Evolutionary conservation across 1,140 invertebrate genomes (phyloP), one percentile per base, ranked within the genome.

Genomic region (Eriosoma lanigerum): DNA sequence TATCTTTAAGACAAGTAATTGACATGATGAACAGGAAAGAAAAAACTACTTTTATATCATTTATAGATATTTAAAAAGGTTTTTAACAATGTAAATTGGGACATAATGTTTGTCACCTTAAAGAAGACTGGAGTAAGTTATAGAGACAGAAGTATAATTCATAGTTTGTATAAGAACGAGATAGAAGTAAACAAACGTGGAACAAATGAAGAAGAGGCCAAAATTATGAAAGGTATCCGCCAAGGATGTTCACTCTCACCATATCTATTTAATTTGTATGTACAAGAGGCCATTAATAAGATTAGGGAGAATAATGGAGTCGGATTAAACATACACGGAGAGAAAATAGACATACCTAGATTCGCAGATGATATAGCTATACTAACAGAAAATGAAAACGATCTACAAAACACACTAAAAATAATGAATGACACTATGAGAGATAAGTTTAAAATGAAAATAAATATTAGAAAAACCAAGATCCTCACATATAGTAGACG

Each of bases 1-100:
- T 84, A 54, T 26, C 17, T 3, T 68, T 84, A 38, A 81, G 81
- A 70, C n/a, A n/a, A n/a, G n/a, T n/a, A n/a, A n/a, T n/a, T n/a
- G n/a, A n/a, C n/a, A n/a, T n/a, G n/a, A n/a, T 54, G 56, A 66
- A 32, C 17, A 81, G 50, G 81, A 83, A 73, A 80, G 82, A 15
- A 83, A 81, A 62, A 29, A 26, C 44, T 21, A 82, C 66, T 56
- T 83, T 60, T 82, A 76, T 82, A 46, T 44, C 52, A 81, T 60
- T 80, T 75, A 24, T 78, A 32, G 73, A 78, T 32, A 26, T 78
- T 26, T 48, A 78, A 78, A 78, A 78, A 78, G 73, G n/a, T 62
- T 13, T 82, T 81, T 54, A 70, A 82, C 64, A 81, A 72, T 26
- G 81, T 82, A 24, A 46, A 54, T 46, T 76, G 76, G 48, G 48